Evolutionary conservation across 2,888 invertebrate species (phyloP), one percentile per base, ranked within the genome.

Genomic region (Andrena minutula): DNA sequence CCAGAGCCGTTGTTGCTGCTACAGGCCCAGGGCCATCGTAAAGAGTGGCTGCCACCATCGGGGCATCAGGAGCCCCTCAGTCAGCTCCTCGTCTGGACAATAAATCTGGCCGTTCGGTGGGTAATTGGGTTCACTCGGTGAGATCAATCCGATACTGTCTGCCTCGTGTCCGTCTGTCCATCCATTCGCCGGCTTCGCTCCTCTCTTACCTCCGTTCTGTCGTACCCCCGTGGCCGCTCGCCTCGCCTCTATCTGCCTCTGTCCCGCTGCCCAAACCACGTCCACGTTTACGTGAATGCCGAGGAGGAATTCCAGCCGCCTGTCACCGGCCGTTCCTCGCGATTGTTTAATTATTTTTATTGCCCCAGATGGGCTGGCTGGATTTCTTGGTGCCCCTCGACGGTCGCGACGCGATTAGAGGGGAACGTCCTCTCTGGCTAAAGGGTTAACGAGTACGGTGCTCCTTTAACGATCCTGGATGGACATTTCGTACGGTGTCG

Each of bases 81-180:
- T 90, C 92, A 90, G 87, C 79, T 75, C 82, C 86, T 84, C 90
- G 89, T 89, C 90, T 85, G 89, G 90, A 92, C 93, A 92, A 94
- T 94, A 94, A 94, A 94, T 94, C 94, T 93, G 91, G 90, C 86
- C 91, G 90, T 92, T 92, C 90, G 88, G 89, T 90, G 89, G 92
- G 93, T 94, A 94, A 94, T 94, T 94, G 94, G 94, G 92, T 94
- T 94, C 93, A 94, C 93, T 91, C 92, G 92, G 91, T 91, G 90
- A 92, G 94, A 94, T 94, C 94, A 91, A 92, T 93, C 92, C 93
- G 94, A 94, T 94, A 94, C 93, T 94, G 94, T 94, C 93, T 91
- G 89, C 92, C 91, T 87, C 91, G 91, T 92, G 93, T 93, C 92
- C 90, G 92, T 93, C 92, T 88, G 89, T 92, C 92, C 89, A 88